These are phyloP conservation scores for Apteryx mantelli DNA, from an alignment of 2,113 vertebrate genomes.

Conservation along the genomic window DNA sequence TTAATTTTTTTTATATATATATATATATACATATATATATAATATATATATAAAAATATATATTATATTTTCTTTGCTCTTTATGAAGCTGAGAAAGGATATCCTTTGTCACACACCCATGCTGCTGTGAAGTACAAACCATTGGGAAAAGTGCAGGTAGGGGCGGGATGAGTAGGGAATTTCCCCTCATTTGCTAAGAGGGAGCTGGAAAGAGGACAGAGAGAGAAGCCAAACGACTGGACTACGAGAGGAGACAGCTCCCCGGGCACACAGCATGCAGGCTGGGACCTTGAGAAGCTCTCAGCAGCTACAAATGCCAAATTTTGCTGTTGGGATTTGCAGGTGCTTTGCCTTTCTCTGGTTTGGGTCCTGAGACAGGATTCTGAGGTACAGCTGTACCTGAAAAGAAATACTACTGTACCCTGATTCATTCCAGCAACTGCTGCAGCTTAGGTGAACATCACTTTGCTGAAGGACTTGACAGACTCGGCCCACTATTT, in stretches of 20 bases:
- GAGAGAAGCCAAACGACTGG: background rate
- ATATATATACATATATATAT: slow-evolving; percentile 72
- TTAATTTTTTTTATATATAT: slow-evolving; percentile 78
- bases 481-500: background rate
- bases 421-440: background rate
- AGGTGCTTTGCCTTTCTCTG: background rate
- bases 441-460: rapidly evolving
- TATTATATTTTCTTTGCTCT: slow-evolving; percentile 83
- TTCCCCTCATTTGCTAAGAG: background rate
- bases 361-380: background rate
- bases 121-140: slow-evolving; percentile 78
- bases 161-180: slow-evolving; percentile 1
- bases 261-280: background rate
- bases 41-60: slow-evolving; percentile 80
- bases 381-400: background rate
- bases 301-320: background rate
- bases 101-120: slow-evolving; percentile 70
- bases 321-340: background rate
- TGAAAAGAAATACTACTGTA: background rate
- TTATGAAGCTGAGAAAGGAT: slow-evolving; percentile 76
- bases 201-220: background rate
- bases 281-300: background rate
- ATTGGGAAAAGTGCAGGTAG: slow-evolving; percentile 21
- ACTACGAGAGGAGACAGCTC: background rate
- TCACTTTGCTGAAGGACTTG: background rate